Evolutionary conservation across 2,888 invertebrate genomes (phyloP).

Genomic region (Campopleginae sp.): DNA sequence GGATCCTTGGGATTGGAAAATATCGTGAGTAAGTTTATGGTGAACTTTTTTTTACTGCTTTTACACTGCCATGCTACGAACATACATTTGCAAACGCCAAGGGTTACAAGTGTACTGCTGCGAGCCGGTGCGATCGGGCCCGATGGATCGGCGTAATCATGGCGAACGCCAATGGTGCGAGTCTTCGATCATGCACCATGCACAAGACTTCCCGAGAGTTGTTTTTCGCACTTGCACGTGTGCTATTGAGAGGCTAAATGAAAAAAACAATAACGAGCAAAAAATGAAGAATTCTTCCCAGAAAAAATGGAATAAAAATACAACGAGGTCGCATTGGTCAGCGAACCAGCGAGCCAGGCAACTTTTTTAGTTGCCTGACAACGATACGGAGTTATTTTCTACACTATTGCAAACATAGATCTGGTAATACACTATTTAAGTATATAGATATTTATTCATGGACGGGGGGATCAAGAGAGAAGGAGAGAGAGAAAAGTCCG

Average conservation of each 20-base stretch:
- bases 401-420: constrained; percentile 66
- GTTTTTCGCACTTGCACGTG: constrained; percentile 58
- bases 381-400: constrained; percentile 82
- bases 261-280: neutral
- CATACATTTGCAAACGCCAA: neutral
- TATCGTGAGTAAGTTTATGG: constrained; percentile 54
- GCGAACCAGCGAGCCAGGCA: constrained; percentile 69
- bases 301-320: constrained; percentile 1
- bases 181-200: constrained; percentile 67
- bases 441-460: constrained; percentile 54
- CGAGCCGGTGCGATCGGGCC: neutral
- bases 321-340: constrained; percentile 68
- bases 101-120: constrained; percentile 9
- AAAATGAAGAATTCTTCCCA: neutral
- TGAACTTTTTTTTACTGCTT: constrained; percentile 4
- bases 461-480: constrained; percentile 35
- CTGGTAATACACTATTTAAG: constrained; percentile 1
- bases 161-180: constrained; percentile 74
- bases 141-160: constrained; percentile 76
- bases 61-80: neutral
- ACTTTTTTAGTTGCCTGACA: constrained; percentile 67
- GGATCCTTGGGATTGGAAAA: constrained; percentile 63
- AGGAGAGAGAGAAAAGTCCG: constrained; percentile 50
- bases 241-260: constrained; percentile 1
- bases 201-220: constrained; percentile 54